Percentiles rank a stretch among this genome's conserved stretches.
Evolutionary conservation across 2,797 vertebrate genomes (phyloP).

Genomic region (Potorous gilbertii): DNA sequence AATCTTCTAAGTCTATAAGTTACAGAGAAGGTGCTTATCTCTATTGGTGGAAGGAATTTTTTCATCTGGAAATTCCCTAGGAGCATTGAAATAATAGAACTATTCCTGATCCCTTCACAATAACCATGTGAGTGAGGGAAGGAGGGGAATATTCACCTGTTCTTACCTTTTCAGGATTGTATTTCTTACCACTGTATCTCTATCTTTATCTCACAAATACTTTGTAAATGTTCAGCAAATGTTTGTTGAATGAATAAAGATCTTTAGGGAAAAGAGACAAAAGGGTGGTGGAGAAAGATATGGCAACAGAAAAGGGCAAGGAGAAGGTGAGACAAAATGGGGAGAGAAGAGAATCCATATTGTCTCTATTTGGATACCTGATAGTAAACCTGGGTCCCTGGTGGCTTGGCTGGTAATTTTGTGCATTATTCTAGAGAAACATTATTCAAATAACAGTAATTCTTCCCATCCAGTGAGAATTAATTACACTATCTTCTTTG

Average conservation of each 20-base stretch:
- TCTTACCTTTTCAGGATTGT: not conserved
- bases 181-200: not conserved
- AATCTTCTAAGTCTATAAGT: not conserved
- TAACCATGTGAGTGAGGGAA: not conserved
- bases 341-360: not conserved
- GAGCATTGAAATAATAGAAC: not conserved
- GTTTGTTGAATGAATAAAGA: not conserved
- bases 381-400: not conserved
- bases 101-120: not conserved
- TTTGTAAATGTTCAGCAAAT: not conserved
- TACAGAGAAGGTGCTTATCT: not conserved
- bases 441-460: not conserved
- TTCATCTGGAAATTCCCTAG: not conserved
- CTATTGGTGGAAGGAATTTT: not conserved
- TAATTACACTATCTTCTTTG: not conserved
- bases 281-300: not conserved
- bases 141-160: not conserved
- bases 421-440: not conserved
- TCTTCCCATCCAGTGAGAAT: not conserved
- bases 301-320: not conserved
- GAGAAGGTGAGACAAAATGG: not conserved
- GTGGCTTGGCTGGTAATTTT: not conserved
- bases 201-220: not conserved
- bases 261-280: not conserved
- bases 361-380: not conserved